phyloP scores from a whole-genome alignment of 2,888 invertebrate genomes.

The Ectemnius continuus region DNA sequence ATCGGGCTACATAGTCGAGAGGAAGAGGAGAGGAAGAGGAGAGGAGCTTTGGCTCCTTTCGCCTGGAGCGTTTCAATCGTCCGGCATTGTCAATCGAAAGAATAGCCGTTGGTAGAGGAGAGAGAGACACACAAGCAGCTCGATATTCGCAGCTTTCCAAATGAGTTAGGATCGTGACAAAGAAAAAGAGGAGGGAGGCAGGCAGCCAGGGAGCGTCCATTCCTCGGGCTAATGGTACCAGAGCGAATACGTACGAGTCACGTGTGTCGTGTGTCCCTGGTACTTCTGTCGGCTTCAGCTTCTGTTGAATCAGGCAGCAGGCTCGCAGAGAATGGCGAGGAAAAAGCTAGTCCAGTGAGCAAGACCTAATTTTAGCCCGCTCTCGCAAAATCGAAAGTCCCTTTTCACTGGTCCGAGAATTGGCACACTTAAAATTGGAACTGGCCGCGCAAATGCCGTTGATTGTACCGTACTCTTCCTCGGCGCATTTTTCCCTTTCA shows the following conservation, averaged over 20 bases:
- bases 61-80: no score
- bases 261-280: slow-evolving; percentile 26
- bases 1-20: no score
- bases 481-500: no score
- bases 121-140: slow-evolving; percentile 9
- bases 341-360: slow-evolving; percentile 7
- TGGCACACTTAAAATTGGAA: slow-evolving; percentile 4
- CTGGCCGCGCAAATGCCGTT: not conserved
- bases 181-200: slow-evolving; percentile 5
- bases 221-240: slow-evolving; percentile 23
- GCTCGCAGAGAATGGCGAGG: not conserved
- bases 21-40: no score
- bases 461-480: not conserved
- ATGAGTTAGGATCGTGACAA: slow-evolving; percentile 22
- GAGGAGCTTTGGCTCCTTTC: no score
- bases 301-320: slow-evolving; percentile 19
- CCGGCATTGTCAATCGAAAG: not conserved
- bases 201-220: slow-evolving; percentile 22
- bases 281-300: slow-evolving; percentile 17
- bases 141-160: slow-evolving; percentile 20
- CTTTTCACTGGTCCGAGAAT: not conserved
- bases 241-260: slow-evolving; percentile 18
- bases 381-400: slow-evolving; percentile 14
- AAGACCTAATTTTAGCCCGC: slow-evolving; percentile 23
- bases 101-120: not conserved